Percentiles rank a stretch among this genome's conserved stretches.
Conservation (phyloP, 2,113 vertebrate genomes). For the Nipponia nippon region DNA sequence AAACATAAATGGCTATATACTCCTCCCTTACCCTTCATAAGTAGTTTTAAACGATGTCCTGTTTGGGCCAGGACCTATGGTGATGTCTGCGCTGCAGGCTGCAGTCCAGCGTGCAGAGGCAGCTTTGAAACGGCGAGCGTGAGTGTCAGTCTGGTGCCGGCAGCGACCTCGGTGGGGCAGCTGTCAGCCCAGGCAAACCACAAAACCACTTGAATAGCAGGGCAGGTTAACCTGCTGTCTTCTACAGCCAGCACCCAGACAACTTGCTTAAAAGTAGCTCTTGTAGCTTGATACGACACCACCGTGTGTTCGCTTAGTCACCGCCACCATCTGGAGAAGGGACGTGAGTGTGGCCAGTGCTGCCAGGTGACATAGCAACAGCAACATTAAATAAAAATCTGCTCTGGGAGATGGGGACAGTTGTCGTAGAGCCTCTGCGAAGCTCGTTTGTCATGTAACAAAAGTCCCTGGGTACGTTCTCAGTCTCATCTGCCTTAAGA, state of each 20-base stretch:
- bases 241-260: not conserved
- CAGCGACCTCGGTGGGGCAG: not conserved
- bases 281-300: not conserved
- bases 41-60: not conserved
- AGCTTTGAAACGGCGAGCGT: accelerated
- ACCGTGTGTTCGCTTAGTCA: accelerated
- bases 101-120: not conserved
- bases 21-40: not conserved
- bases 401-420: not conserved
- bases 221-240: not conserved
- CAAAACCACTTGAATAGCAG: not conserved
- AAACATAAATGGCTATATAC: not conserved
- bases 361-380: not conserved
- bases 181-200: not conserved
- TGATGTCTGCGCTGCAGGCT: not conserved
- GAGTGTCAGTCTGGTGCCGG: not conserved
- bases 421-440: not conserved
- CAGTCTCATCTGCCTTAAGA: not conserved
- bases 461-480: not conserved
- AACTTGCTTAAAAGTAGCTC: not conserved
- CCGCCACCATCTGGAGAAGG: accelerated
- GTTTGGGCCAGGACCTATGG: not conserved
- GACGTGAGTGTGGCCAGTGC: accelerated
- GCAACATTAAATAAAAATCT: not conserved
- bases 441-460: not conserved